phyloP scores from a whole-genome alignment of 2,797 vertebrate genomes.

The Echeneis naucrates region DNA sequence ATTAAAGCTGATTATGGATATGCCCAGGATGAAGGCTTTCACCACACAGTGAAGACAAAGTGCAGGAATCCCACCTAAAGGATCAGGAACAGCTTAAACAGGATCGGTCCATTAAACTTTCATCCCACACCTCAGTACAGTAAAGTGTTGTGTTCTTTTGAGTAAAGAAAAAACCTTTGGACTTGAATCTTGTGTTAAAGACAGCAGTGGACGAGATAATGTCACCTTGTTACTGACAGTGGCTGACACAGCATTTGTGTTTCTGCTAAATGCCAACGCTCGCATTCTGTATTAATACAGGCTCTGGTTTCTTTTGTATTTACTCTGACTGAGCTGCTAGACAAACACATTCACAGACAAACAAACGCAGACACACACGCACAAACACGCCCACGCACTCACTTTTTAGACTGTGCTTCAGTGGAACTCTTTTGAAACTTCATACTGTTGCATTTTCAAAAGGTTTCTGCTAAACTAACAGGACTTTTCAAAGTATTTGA shows the following conservation, averaged over 20 bases:
- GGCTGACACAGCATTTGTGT: neutral
- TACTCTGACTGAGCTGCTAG: neutral
- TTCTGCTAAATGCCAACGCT: neutral
- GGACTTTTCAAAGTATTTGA: slow-evolving; percentile 21
- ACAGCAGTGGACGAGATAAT: neutral
- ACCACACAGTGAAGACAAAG: neutral
- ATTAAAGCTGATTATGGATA: neutral
- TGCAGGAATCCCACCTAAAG: neutral
- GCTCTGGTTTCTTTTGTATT: neutral
- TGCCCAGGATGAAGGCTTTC: neutral
- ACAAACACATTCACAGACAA: too few species aligned
- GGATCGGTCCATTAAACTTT: neutral
- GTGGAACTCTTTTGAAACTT: neutral
- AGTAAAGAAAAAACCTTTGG: neutral
- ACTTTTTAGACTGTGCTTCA: neutral
- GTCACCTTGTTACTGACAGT: too few species aligned
- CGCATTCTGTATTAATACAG: neutral
- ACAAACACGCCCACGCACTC: neutral
- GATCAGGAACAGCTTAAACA: neutral
- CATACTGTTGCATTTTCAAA: slow-evolving; percentile 22
- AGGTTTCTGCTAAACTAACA: slow-evolving; percentile 23
- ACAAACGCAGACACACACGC: neutral
- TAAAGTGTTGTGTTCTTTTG: neutral
- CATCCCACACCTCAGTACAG: neutral
- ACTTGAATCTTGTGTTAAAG: neutral